Conservation (phyloP, 2,113 vertebrate genomes). For the Nothoprocta pentlandii region DNA sequence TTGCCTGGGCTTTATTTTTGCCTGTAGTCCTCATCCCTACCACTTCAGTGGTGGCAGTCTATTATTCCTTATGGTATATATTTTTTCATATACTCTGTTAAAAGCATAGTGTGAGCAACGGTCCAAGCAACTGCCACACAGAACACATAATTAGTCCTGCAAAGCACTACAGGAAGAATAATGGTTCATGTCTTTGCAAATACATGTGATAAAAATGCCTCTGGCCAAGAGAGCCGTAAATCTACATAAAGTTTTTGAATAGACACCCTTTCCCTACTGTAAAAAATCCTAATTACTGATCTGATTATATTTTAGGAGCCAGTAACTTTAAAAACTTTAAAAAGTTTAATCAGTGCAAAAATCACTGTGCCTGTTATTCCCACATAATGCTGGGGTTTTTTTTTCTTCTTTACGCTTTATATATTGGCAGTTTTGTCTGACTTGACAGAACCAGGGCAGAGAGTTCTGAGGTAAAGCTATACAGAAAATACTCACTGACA, state of each 20-base stretch:
- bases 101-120: background rate
- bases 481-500: background rate
- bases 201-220: background rate
- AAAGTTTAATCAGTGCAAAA: background rate
- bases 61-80: background rate
- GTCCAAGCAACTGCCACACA: background rate
- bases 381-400: background rate
- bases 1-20: background rate
- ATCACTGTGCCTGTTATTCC: background rate
- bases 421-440: background rate
- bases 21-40: background rate
- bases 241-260: background rate
- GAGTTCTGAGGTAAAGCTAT: background rate
- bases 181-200: background rate
- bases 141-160: background rate
- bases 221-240: background rate
- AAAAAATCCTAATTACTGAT: background rate
- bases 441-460: conserved; percentile 22
- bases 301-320: background rate
- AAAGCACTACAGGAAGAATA: background rate
- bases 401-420: background rate
- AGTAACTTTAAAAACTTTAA: background rate
- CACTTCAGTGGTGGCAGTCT: background rate
- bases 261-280: background rate
- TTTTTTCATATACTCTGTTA: background rate